These are phyloP conservation scores for Sciurus vulgaris DNA, from an alignment of 2,797 vertebrate species.

Conservation along the genomic window DNA sequence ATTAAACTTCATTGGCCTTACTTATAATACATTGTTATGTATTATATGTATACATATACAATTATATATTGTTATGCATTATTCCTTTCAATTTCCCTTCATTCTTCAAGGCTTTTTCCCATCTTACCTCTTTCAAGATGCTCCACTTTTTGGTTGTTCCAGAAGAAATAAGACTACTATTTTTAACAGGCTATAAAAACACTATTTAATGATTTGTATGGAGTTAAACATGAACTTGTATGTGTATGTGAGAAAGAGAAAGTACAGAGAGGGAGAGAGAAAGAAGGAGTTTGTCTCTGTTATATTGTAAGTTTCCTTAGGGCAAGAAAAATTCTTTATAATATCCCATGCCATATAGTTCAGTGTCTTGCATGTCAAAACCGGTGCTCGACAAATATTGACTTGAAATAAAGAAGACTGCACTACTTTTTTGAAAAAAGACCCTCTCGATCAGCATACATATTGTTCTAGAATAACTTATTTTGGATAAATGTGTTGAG, in stretches of 20 bases:
- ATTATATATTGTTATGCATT: neutral
- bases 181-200: neutral
- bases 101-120: neutral
- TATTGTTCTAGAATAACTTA: neutral
- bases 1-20: neutral
- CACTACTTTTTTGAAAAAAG: constrained; percentile 25
- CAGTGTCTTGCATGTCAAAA: neutral
- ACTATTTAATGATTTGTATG: neutral
- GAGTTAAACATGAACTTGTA: neutral
- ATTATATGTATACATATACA: neutral
- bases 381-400: neutral
- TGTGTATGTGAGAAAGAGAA: neutral
- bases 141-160: neutral
- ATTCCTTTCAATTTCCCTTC: neutral
- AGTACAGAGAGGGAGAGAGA: neutral
- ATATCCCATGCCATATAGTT: neutral
- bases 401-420: neutral
- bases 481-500: constrained; percentile 8
- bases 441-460: neutral
- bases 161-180: neutral
- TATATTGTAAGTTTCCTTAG: neutral
- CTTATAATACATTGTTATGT: neutral
- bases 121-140: neutral
- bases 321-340: constrained; percentile 25
- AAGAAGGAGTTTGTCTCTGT: neutral